These are phyloP conservation scores for Cephus nigrinus DNA, from an alignment of 2,888 invertebrate genomes.

Conservation along the genomic window DNA sequence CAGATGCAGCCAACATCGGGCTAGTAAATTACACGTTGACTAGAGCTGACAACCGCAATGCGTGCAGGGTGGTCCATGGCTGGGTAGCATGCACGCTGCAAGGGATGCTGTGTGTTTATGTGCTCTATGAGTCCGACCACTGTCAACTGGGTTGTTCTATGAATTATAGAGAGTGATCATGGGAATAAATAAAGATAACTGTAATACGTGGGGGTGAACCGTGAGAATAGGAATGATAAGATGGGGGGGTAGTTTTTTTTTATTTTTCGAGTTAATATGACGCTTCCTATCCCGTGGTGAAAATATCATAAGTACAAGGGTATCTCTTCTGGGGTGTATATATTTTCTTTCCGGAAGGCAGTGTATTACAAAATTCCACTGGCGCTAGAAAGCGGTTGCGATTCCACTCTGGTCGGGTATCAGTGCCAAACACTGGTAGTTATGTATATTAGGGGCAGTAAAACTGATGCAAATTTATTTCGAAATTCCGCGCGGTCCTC, in stretches of 20 bases:
- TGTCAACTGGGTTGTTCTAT: conserved; percentile 38
- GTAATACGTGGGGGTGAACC: background rate
- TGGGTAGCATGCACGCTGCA: conserved; percentile 31
- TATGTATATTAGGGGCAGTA: conserved; percentile 59
- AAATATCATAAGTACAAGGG: background rate
- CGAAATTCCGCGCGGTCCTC: conserved; percentile 53
- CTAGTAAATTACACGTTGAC: conserved; percentile 61
- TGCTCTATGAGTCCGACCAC: conserved; percentile 37
- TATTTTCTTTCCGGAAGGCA: conserved; percentile 39
- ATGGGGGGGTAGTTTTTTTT: background rate
- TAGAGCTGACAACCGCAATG: conserved; percentile 60
- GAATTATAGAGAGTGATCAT: conserved; percentile 33
- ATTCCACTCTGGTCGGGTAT: conserved; percentile 40
- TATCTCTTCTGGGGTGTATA: conserved; percentile 21
- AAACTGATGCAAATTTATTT: conserved; percentile 64
- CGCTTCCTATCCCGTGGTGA: background rate
- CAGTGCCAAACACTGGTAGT: conserved; percentile 61
- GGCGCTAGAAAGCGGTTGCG: conserved; percentile 21
- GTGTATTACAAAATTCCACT: conserved; percentile 32
- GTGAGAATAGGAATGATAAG: background rate
- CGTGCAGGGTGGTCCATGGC: conserved; percentile 33
- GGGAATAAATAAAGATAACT: background rate
- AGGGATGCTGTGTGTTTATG: conserved; percentile 46
- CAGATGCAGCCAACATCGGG: conserved; percentile 18
- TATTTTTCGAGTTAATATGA: background rate